Evolutionary conservation across 2,888 invertebrate genomes (phyloP).

Genomic region (Blomia tropicalis): DNA sequence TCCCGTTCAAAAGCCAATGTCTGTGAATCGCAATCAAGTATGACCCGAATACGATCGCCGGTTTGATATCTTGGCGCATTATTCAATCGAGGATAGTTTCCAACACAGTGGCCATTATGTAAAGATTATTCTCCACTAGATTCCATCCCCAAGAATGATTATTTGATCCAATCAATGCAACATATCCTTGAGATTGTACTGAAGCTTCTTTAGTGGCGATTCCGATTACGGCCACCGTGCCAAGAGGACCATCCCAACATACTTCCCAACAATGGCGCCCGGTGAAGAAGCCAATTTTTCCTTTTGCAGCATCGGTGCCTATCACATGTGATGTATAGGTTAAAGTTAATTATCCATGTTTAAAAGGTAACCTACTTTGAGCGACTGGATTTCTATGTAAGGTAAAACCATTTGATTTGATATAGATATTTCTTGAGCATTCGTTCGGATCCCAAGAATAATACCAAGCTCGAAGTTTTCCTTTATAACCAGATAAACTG

Average conservation of each 20-base stretch:
- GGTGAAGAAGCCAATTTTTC: slow-evolving; percentile 67
- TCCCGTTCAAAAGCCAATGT: slow-evolving; percentile 93
- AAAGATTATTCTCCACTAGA: slow-evolving; percentile 90
- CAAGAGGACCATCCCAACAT: slow-evolving; percentile 93
- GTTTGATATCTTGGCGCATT: slow-evolving; percentile 96
- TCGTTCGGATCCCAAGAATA: slow-evolving; percentile 96
- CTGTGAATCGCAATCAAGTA: slow-evolving; percentile 93
- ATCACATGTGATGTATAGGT: background rate
- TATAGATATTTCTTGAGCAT: slow-evolving; percentile 88
- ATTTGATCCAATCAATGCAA: slow-evolving; percentile 80
- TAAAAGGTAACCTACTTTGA: slow-evolving; percentile 66
- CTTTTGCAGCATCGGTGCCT: slow-evolving; percentile 44
- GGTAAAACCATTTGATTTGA: slow-evolving; percentile 91
- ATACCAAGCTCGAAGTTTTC: slow-evolving; percentile 77
- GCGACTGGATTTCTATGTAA: slow-evolving; percentile 94
- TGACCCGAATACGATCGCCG: slow-evolving; percentile 87
- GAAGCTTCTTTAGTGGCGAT: slow-evolving; percentile 85
- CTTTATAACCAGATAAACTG: slow-evolving; percentile 73
- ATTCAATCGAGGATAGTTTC: slow-evolving; percentile 78
- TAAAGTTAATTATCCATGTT: background rate
- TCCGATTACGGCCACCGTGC: slow-evolving; percentile 92
- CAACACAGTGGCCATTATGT: slow-evolving; percentile 87
- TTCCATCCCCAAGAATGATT: slow-evolving; percentile 99
- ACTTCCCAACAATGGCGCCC: slow-evolving; percentile 96
- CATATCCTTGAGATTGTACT: slow-evolving; percentile 84